These are phyloP conservation scores for Morpho deidamia DNA, from an alignment of 2,888 invertebrate species.

Conservation along the genomic window DNA sequence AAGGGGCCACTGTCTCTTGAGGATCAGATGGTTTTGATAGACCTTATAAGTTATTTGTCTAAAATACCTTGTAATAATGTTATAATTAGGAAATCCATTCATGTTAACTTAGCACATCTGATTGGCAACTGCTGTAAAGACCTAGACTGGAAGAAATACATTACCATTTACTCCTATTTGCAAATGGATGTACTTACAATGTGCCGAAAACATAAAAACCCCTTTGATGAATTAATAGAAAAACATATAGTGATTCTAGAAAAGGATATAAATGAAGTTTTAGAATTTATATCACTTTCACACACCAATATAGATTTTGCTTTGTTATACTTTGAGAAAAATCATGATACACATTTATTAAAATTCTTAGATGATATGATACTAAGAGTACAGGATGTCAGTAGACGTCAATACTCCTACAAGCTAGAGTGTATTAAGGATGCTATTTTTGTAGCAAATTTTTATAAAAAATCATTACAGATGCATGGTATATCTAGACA, in stretches of 20 bases:
- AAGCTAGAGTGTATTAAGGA: slow-evolving; percentile 45
- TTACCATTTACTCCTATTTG: slow-evolving; percentile 37
- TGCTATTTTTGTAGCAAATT: slow-evolving; percentile 40
- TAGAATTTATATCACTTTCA: slow-evolving; percentile 33
- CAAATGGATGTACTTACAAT: slow-evolving; percentile 29
- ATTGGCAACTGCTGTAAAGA: slow-evolving; percentile 40
- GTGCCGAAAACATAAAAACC: slow-evolving; percentile 26
- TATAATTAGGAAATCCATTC: slow-evolving; percentile 50
- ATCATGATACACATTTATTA: slow-evolving; percentile 33
- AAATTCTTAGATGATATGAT: slow-evolving; percentile 40
- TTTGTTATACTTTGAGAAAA: slow-evolving; percentile 40
- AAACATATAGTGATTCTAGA: slow-evolving; percentile 26
- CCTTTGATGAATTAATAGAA: slow-evolving; percentile 31
- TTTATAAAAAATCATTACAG: slow-evolving; percentile 35
- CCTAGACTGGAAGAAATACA: slow-evolving; percentile 42
- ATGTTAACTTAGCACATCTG: slow-evolving; percentile 45
- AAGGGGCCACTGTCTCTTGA: slow-evolving; percentile 23
- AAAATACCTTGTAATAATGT: slow-evolving; percentile 57
- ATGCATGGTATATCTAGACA: slow-evolving; percentile 10
- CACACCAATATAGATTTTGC: slow-evolving; percentile 41
- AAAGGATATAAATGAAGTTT: slow-evolving; percentile 33
- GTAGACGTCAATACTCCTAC: slow-evolving; percentile 50
- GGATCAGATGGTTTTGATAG: slow-evolving; percentile 21
- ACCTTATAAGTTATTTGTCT: slow-evolving; percentile 39
- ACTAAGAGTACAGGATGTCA: slow-evolving; percentile 36